Conservation (phyloP, 2,113 vertebrate genomes). For the Chlamydotis undulata region DNA sequence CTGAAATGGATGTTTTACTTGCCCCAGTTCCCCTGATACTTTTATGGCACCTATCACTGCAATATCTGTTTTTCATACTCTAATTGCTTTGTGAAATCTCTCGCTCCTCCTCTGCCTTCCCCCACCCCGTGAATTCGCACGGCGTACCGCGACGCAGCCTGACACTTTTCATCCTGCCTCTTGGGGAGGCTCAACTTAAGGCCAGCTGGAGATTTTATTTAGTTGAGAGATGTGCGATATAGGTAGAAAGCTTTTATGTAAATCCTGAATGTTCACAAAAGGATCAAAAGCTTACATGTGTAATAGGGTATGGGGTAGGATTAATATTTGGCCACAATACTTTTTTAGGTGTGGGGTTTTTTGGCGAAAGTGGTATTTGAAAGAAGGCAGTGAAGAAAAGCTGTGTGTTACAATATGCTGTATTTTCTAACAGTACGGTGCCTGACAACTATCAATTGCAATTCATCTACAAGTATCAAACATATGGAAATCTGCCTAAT, state of each 20-base stretch:
- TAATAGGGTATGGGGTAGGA: not conserved
- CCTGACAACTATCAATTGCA: not conserved
- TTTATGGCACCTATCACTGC: constrained; percentile 8
- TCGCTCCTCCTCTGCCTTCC: not conserved
- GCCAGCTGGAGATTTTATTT: constrained; percentile 30
- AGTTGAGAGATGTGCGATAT: not conserved
- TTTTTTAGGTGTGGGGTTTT: not conserved
- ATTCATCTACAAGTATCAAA: not conserved
- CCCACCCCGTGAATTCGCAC: not conserved
- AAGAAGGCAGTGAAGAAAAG: not conserved
- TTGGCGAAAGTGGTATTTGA: not conserved
- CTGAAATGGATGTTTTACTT: constrained; percentile 28
- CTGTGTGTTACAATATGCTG: not conserved
- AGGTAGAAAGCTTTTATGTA: constrained; percentile 12
- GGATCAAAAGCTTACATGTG: constrained; percentile 2
- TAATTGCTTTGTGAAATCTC: not conserved
- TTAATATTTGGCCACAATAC: not conserved
- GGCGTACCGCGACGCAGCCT: not conserved
- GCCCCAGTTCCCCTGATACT: not conserved
- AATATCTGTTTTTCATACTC: not conserved
- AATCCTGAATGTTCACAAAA: constrained; percentile 22
- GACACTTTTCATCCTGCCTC: constrained; percentile 27
- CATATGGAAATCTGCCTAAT: not conserved
- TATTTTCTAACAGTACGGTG: not conserved
- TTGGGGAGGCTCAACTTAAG: constrained; percentile 49